phyloP scores from a whole-genome alignment of 2,797 vertebrate species.

The Eulemur albifrons region DNA sequence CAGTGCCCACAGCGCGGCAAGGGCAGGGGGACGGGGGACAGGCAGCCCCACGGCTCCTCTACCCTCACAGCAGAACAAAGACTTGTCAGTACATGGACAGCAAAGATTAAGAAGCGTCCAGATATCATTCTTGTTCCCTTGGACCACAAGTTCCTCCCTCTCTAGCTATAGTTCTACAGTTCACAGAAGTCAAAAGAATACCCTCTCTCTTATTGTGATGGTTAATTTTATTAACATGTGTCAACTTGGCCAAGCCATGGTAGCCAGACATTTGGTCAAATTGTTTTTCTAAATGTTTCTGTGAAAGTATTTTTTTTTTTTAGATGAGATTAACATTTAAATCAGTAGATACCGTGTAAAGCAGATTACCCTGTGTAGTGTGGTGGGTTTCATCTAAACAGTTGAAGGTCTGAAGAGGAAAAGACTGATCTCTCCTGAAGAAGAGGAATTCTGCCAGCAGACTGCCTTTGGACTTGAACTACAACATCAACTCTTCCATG shows the following conservation, averaged over 20 bases:
- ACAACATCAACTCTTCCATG: not conserved
- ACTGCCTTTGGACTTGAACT: not conserved
- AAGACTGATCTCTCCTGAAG: not conserved
- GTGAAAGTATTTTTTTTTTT: not conserved
- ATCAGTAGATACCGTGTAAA: not conserved
- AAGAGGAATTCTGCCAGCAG: not conserved
- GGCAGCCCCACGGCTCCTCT: not conserved
- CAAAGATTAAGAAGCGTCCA: not conserved
- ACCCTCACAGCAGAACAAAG: not conserved
- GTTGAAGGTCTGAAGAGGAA: not conserved
- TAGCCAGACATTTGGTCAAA: not conserved
- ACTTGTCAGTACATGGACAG: too few relatives aligned
- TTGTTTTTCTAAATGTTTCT: not conserved
- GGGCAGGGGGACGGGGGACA: not conserved
- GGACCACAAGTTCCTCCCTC: not conserved
- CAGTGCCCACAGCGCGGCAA: fast-evolving
- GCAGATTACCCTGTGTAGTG: not conserved
- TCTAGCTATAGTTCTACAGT: not conserved
- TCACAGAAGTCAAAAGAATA: not conserved
- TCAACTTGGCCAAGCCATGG: not conserved
- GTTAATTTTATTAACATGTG: not conserved
- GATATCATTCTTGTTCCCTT: not conserved
- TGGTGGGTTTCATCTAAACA: not conserved
- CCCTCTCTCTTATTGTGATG: not conserved
- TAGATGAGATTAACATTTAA: not conserved